Conservation (phyloP, 2,113 vertebrate genomes). For the Scophthalmus maximus region DNA sequence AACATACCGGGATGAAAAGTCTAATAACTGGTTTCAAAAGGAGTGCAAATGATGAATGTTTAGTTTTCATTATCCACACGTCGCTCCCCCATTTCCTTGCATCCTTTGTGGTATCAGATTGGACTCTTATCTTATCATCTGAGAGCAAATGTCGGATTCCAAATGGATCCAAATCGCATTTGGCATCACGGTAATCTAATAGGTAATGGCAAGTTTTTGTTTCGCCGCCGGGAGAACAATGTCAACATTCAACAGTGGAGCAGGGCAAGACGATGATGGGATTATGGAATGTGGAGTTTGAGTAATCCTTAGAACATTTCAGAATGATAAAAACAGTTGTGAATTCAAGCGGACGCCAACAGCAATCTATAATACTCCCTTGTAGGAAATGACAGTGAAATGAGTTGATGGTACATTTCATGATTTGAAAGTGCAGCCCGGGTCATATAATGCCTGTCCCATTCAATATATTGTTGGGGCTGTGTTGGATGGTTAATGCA, state of each 20-base stretch:
- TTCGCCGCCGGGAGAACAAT: constrained; percentile 48
- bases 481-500: constrained; percentile 49
- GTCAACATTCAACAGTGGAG: constrained; percentile 37
- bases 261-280: constrained; percentile 53
- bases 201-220: constrained; percentile 61
- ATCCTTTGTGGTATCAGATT: constrained; percentile 31
- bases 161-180: constrained; percentile 67
- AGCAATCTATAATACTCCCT: constrained; percentile 21
- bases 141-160: constrained; percentile 61
- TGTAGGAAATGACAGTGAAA: constrained; percentile 45
- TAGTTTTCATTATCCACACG: constrained; percentile 38
- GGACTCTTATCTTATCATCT: constrained; percentile 50
- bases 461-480: constrained; percentile 5
- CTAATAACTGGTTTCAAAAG: constrained; percentile 29
- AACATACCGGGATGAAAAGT: constrained; percentile 23
- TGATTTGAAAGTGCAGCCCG: constrained; percentile 27
- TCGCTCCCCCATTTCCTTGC: constrained; percentile 24
- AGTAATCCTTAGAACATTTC: constrained; percentile 60
- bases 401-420: constrained; percentile 41
- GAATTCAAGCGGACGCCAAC: constrained; percentile 9
- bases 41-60: constrained; percentile 40
- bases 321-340: constrained; percentile 34
- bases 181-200: constrained; percentile 67
- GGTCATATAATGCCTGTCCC: constrained; percentile 22
- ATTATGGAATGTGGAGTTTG: constrained; percentile 66